A percentile compares a stretch with the other conserved stretches of the same genome.
Evolutionary conservation across 2,888 invertebrate species (phyloP).

Genomic region (Desoria tigrina): DNA sequence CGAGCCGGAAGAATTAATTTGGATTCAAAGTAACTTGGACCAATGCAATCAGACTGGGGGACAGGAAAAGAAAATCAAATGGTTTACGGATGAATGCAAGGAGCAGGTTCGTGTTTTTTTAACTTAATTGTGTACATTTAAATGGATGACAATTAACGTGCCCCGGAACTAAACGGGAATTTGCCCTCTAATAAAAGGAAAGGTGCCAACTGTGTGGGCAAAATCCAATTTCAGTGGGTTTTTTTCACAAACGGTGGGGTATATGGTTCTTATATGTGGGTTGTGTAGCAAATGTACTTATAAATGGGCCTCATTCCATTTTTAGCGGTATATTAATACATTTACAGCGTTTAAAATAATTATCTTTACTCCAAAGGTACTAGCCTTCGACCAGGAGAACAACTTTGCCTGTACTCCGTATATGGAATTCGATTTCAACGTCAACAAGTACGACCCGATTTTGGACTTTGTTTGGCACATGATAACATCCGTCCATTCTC

Average conservation of each 20-base stretch:
- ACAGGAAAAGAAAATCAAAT: neutral
- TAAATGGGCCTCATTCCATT: too few relatives aligned
- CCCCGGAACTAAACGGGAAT: too few relatives aligned
- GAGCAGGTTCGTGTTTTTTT: neutral
- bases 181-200: too few relatives aligned
- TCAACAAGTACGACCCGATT: conserved; percentile 8
- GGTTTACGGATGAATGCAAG: neutral
- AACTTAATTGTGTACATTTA: too few relatives aligned
- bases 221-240: too few relatives aligned
- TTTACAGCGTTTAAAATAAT: neutral
- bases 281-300: too few relatives aligned
- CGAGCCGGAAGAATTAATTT: neutral
- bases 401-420: conserved; percentile 4
- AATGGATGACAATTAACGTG: too few relatives aligned
- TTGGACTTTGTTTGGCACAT: conserved; percentile 12
- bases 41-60: conserved; percentile 7
- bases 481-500: conserved; percentile 8
- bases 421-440: conserved; percentile 2
- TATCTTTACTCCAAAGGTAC: neutral
- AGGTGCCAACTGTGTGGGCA: too few relatives aligned
- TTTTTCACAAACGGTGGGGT: too few relatives aligned
- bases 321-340: neutral
- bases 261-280: too few relatives aligned
- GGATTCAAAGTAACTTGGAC: conserved; percentile 1
- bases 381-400: conserved; percentile 6